Base-by-base conservation (phyloP, 2,113 vertebrate genomes). In the Eurypyga helias region DNA sequence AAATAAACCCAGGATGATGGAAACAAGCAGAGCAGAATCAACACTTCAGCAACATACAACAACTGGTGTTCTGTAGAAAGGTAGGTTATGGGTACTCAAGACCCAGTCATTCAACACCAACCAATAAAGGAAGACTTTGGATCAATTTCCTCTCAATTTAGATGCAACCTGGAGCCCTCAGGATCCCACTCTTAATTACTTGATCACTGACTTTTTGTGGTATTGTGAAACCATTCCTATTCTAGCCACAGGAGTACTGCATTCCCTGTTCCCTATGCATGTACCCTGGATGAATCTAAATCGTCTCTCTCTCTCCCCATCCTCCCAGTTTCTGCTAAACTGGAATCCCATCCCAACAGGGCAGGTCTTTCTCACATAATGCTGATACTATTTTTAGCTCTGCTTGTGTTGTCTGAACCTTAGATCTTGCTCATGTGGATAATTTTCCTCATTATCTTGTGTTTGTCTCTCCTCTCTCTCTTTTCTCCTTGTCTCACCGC, bases 391-490 rank as follows among this genome's bases (percentile, higher is more conserved):
- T 95, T 97, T 93, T 96, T 84, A 93, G 87, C 65, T 87, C 36
- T 93, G 46, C 72, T 91, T 95, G 80, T 89, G 70, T 94, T 96
- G 88, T 92, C 96, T 94, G 82, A 95, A 96, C 72, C 88, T 93
- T 85, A 95, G 46, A 95, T 96, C 86, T 94, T 82, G 77, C 62
- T 96, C 83, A 83, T 95, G 89, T 91, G 92, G 96, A 96, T 92
- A 96, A 97, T 95, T 89, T 91, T 89, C 67, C 83, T 89, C 61
- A 93, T 94, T 95, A 93, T 82, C 90, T 76, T 14, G 11, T 45
- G 61, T 61, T 89, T 6, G 8, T 89, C 87, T 95, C 80, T 66
- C 41, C 54, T 94, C 81, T 89, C 84, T 85, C 67, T 92, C 82
- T 89, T 89, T 96, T 87, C 86, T 94, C 83, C 92, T 94, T 96